Evolutionary conservation across 2,797 vertebrate species (phyloP).

Genomic region (Cossypha niveicapilla): DNA sequence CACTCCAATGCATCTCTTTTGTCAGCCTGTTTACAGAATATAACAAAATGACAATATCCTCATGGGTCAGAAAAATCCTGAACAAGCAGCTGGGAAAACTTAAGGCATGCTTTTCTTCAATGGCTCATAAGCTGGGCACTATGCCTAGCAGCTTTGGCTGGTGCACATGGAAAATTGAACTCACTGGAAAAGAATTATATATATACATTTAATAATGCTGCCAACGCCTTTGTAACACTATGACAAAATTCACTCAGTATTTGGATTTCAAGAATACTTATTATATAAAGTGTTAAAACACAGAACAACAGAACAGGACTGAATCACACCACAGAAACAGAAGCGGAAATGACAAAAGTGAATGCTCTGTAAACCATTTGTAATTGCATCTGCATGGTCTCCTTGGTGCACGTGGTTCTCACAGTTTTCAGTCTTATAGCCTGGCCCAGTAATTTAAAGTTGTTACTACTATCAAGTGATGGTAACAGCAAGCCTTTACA

Average conservation of each 20-base stretch:
- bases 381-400: background rate
- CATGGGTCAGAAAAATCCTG: background rate
- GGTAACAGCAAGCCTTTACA: background rate
- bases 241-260: background rate
- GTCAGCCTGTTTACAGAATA: background rate
- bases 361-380: background rate
- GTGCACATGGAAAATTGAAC: background rate
- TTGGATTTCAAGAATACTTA: background rate
- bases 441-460: background rate
- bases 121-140: background rate
- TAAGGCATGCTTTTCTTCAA: background rate
- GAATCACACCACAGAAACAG: background rate
- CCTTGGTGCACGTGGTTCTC: background rate
- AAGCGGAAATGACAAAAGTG: background rate
- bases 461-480: background rate
- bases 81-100: background rate
- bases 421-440: background rate
- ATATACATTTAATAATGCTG: background rate
- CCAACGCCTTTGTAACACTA: background rate
- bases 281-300: background rate
- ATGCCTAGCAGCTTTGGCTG: background rate
- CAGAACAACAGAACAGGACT: background rate
- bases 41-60: background rate
- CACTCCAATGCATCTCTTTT: background rate
- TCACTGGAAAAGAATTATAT: background rate